Base-by-base conservation (phyloP, 2,113 vertebrate genomes). In the Xiphophorus hellerii region DNA sequence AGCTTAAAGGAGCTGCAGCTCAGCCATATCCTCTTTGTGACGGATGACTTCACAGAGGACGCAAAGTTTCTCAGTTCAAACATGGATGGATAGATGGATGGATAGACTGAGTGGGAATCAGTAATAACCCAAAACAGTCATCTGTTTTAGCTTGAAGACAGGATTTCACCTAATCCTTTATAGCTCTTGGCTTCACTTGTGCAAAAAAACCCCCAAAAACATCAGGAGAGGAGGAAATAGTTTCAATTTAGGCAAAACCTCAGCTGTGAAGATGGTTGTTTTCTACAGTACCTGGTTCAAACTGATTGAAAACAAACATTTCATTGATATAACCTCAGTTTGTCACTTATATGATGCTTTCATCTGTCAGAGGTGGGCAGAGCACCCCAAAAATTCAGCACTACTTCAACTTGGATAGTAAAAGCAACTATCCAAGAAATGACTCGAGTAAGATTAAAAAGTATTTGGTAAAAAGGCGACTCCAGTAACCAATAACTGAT, bases 31-130 rank as follows among this genome's bases (percentile, higher is more conserved):
- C 82, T 82, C 76, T 0, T 25, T 86, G 88, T 91, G 90, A 93
- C 88, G 77, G 90, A 93, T 91, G 89, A 89, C 84, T 86, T 90
- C 88, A 86, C 87, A 28, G 54, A 90, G 86, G 92, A 89, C 80
- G 87, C 80, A 22, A 80, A 89, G 91, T 91, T 93, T 90, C 90
- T 72, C 69, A 51, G 76, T 83, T 69, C 66, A 90, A 87, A 80
- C 87, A 15, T 15, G 39, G 39, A 42, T 15, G 39, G 13, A 42
- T 14, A 42, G 39, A 42, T 20, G 48, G 20, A 22, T 51, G 48
- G 6, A 6, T 54, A 22, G 48, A 25, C 1, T 25, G 20, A 58
- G 9, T n/a, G 25, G 51, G 22, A 58, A 58, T n/a, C 84, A 71
- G 82, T 80, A 90, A 89, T 83, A 66, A 72, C 86, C 77, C 65